Base-by-base conservation (phyloP, 2,888 invertebrate species). In the Chloroclysta siterata region DNA sequence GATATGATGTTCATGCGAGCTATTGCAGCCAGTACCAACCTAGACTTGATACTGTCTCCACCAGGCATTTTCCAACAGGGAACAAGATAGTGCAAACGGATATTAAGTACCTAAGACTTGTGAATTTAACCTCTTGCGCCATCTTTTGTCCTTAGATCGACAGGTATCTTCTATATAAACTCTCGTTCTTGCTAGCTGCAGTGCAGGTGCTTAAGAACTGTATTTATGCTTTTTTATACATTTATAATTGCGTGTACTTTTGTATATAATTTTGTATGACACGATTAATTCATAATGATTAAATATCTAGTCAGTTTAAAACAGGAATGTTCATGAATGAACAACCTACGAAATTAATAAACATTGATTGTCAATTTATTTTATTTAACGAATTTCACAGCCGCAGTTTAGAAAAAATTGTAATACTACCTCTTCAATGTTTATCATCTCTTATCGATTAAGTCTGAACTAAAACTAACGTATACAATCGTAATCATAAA, bases 1-100 rank as follows among this genome's bases (percentile, higher is more conserved):
- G 96, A 96, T 70, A 91, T 96, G 83, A 94, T 95, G 81, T 87
- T 95, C 44, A 93, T 96, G 82, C 91, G 95, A 66, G 94, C 94
- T 13, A 91, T 95, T 66, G 93, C 95, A 36, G 93, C 94, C 22
- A 94, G 95, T 75, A 95, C 95, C 48, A 96, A 96, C 75, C 94
- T 94, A 0, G 94, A 95, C 79, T 84, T 96, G 68, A 94, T 95
- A 67, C 84, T 96, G 72, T 94, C 94, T 47, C 95, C 95, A 13
- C 90, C 94, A 51, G 94, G 93, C 68, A 93, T 95, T 77, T 94
- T 91, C 77, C 93, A 92, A 65, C 93, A 93, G 73, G 86, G 87
- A 10, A 79, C 72, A 41, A 56, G 56, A 28, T 56, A 56, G 41
- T 39, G 36, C 39, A 14, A 39, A 39, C 11, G 8, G 11, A 0